Base-by-base conservation (phyloP, 2,888 invertebrate genomes). In the Rhodophaea formosa region DNA sequence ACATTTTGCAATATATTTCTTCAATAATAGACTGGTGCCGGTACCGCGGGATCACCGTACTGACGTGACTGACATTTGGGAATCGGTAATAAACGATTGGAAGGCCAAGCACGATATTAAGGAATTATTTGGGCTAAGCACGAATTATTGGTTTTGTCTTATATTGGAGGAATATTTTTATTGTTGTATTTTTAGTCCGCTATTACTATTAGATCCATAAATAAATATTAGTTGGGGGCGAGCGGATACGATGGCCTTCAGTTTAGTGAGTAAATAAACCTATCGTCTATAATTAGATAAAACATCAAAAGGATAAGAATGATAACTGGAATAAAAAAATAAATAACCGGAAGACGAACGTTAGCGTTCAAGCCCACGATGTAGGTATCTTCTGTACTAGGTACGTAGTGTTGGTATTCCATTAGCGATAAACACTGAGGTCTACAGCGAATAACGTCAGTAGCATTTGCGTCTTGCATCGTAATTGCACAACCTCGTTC, bases 51-150 rank as follows among this genome's bases (percentile, higher is more conserved):
- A 74, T 74, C 80, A 73, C 82, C 72, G 68, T 72, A 69, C 77
- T 84, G 75, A 77, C 87, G 84, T 84, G 86, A 80, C 83, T 81
- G 77, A 78, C 76, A 76, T 79, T 79, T 77, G 75, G 71, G 74
- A 74, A 67, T 72, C 64, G 53, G 68, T 68, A 75, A 66, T 71
- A 71, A 73, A 74, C 61, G 66, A 60, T 64, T 67, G 67, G 74
- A 80, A 81, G 81, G 79, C 66, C 74, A 75, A 66, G 71, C 61
- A 59, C 60, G 58, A 56, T 45, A 47, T 53, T 42, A 35, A 56
- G 52, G 49, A 58, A 56, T 58, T 53, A 45, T 45, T 56, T 42
- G 53, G 16, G 7, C 10, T 8, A 39, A 30, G 15, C 53, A 42
- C 32, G 35, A 39, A 16, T 32, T 51, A 35, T 53, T 42, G 35